Conservation (phyloP, 1,140 invertebrate genomes). For the Neoseiulus cucumeris region DNA sequence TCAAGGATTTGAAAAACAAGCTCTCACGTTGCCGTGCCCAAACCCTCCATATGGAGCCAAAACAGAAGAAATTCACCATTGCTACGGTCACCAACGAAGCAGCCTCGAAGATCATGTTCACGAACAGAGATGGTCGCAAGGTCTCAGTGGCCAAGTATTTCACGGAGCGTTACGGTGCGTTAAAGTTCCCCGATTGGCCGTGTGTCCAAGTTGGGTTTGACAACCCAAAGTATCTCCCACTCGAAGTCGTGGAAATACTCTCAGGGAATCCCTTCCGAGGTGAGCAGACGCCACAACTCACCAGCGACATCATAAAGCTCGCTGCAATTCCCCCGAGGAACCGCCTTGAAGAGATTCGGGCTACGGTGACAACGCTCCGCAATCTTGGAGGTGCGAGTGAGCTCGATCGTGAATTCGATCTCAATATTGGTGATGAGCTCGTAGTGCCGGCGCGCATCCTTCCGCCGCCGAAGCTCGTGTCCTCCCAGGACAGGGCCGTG, state of each 20-base stretch:
- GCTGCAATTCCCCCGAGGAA: not conserved
- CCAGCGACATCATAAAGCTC: not conserved
- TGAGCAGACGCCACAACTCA: not conserved
- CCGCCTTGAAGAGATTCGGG: not conserved
- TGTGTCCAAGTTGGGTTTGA: not conserved
- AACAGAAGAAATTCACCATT: not conserved
- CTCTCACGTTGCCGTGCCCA: not conserved
- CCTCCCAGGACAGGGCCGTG: not conserved
- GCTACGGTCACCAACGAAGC: not conserved
- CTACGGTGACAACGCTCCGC: not conserved
- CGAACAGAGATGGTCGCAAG: not conserved
- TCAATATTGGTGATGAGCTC: not conserved
- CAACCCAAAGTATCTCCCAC: not conserved
- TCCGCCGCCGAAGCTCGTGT: not conserved
- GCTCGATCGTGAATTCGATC: not conserved
- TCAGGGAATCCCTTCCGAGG: not conserved
- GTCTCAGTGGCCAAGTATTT: not conserved
- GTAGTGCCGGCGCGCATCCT: not conserved
- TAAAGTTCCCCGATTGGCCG: not conserved
- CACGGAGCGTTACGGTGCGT: not conserved
- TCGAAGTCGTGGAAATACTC: not conserved
- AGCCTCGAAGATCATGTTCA: not conserved
- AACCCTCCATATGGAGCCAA: not conserved
- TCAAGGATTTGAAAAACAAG: not conserved
- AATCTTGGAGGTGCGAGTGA: not conserved